A percentile compares a stretch with the other conserved stretches of the same genome.
phyloP scores from a whole-genome alignment of 1,140 invertebrate genomes.

The Melitaea cinxia region DNA sequence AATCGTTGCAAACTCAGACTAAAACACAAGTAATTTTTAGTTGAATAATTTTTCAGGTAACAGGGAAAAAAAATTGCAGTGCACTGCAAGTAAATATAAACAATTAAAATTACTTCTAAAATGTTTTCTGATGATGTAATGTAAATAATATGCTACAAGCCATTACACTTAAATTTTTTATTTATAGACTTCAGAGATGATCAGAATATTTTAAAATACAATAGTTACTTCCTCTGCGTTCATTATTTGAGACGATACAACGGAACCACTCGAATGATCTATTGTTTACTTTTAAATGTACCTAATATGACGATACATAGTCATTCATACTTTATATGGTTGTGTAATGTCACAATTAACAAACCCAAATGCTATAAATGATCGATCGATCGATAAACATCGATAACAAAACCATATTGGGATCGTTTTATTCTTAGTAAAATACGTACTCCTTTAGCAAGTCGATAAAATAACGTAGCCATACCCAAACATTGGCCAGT shows the following conservation, averaged over 20 bases:
- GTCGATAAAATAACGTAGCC: too few species aligned
- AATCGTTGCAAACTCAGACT: too few species aligned
- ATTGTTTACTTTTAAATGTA: conserved; percentile 31
- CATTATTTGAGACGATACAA: background rate
- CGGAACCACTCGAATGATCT: conserved; percentile 31
- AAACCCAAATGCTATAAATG: background rate
- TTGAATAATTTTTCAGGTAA: too few species aligned
- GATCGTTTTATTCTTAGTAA: too few species aligned
- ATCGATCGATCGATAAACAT: too few species aligned
- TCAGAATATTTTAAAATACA: conserved; percentile 5
- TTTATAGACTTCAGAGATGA: background rate
- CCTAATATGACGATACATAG: conserved; percentile 5
- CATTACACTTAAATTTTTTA: background rate
- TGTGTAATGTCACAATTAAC: background rate
- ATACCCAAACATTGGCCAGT: too few species aligned
- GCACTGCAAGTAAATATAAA: too few species aligned
- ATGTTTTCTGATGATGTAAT: background rate
- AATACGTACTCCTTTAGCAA: too few species aligned
- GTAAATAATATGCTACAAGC: background rate
- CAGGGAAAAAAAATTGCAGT: too few species aligned
- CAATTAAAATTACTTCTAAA: background rate
- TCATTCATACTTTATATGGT: background rate
- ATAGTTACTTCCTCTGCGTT: background rate
- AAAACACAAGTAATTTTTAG: too few species aligned
- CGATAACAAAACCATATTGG: too few species aligned